Base-by-base conservation (phyloP, 2,888 invertebrate genomes). In the Andrena minutula region DNA sequence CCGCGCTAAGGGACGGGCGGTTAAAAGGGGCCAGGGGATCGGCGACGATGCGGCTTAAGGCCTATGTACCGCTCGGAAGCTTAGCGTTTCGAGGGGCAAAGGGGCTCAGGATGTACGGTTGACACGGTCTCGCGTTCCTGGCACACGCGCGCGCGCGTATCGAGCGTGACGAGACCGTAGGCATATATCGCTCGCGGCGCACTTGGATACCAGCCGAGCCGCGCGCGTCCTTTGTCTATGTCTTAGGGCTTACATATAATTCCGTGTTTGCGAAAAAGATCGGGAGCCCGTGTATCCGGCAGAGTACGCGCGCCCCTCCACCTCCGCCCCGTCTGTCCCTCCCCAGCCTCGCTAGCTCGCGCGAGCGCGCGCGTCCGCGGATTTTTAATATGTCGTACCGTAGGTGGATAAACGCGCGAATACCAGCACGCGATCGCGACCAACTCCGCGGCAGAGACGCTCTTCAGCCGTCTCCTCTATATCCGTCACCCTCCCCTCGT, bases 211-310 rank as follows among this genome's bases (percentile, higher is more conserved):
- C 41, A 60, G 53, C 79, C 53, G 66, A 51, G 32, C 56, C 71
- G 56, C 32, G 70, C 77, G 73, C 73, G 86, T 81, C 93, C 91
- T 94, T 94, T 94, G 93, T 93, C 94, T 92, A 92, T 93, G 94
- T 93, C 94, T 95, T 95, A 95, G 94, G 95, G 95, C 95, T 95
- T 95, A 95, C 95, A 95, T 95, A 94, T 95, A 95, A 95, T 95
- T 95, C 95, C 95, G 94, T 95, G 94, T 95, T 95, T 95, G 95
- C 95, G 94, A 94, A 95, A 95, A 93, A 93, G 93, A 93, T 94
- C 88, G 86, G 81, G 76, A 61, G 60, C 85, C 85, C 77, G 80
- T 26, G 56, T 75, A 75, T 66, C 83, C 74, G 82, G 92, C 93
- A 85, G 92, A 89, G 82, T 87, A 83, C 87, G 83, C 82, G 12